These are phyloP conservation scores for Selene dorsalis DNA, from an alignment of 2,797 vertebrate species.

Conservation along the genomic window DNA sequence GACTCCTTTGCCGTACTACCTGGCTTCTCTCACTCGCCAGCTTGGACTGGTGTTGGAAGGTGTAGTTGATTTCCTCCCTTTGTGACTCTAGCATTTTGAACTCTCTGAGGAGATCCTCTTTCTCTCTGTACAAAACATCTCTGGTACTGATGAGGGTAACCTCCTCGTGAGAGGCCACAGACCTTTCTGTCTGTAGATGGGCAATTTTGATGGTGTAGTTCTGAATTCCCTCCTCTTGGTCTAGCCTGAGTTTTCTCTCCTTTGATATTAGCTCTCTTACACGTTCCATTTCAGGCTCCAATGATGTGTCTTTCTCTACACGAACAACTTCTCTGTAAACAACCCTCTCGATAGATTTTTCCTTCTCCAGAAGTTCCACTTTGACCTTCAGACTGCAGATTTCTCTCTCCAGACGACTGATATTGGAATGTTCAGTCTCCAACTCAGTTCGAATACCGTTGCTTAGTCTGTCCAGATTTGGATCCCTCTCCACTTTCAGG, in stretches of 20 bases:
- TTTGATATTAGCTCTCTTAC: constrained; percentile 87
- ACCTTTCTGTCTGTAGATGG: constrained; percentile 83
- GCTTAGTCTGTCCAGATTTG: constrained; percentile 87
- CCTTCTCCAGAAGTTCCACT: constrained; percentile 89
- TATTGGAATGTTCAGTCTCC: constrained; percentile 84
- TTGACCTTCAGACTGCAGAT: constrained; percentile 86
- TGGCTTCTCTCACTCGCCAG: constrained; percentile 88
- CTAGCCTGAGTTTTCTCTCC: constrained; percentile 85
- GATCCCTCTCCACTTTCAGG: constrained; percentile 93
- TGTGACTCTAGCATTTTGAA: constrained; percentile 85
- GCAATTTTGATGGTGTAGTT: constrained; percentile 82
- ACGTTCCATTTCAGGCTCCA: constrained; percentile 88
- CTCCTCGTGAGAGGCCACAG: constrained; percentile 86
- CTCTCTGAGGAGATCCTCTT: constrained; percentile 83
- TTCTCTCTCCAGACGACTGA: constrained; percentile 87
- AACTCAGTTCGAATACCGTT: constrained; percentile 82
- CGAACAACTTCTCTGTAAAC: constrained; percentile 95
- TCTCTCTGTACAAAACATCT: constrained; percentile 84
- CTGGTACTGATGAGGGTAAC: constrained; percentile 76
- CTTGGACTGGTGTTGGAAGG: constrained; percentile 89
- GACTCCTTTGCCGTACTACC: constrained; percentile 85
- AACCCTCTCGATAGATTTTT: constrained; percentile 91
- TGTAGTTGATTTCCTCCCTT: constrained; percentile 84
- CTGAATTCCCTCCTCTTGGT: constrained; percentile 85
- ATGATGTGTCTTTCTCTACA: constrained; percentile 90